Conservation (phyloP, 2,888 invertebrate genomes). For the Alcis repandata region DNA sequence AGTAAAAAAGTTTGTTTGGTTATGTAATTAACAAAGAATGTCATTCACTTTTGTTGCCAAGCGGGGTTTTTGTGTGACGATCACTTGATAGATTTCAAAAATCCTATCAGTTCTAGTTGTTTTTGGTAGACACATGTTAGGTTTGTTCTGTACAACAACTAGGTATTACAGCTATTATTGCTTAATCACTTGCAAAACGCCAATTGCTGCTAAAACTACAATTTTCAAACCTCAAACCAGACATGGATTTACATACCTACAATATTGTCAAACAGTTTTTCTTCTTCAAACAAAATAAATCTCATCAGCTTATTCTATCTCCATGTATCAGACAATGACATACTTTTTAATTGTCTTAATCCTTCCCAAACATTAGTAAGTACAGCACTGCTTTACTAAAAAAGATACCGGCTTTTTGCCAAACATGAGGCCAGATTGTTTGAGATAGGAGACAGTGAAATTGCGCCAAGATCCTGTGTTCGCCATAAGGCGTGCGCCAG, state of each 20-base stretch:
- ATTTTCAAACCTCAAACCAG: too few relatives aligned
- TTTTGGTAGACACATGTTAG: too few relatives aligned
- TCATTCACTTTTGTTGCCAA: not conserved
- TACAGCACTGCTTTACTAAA: not conserved
- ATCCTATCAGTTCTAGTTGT: too few relatives aligned
- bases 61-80: not conserved
- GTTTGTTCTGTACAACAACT: too few relatives aligned
- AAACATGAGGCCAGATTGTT: constrained; percentile 60
- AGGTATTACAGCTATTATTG: too few relatives aligned
- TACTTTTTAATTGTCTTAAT: constrained; percentile 1
- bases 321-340: not conserved
- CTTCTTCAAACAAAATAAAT: not conserved
- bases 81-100: too few relatives aligned
- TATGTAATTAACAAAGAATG: constrained; percentile 52
- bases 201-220: too few relatives aligned
- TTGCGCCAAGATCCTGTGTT: constrained; percentile 59
- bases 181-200: too few relatives aligned
- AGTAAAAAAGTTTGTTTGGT: constrained; percentile 51
- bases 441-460: constrained; percentile 74
- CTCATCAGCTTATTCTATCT: not conserved
- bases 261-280: not conserved
- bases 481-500: constrained; percentile 70
- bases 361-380: not conserved
- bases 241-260: too few relatives aligned
- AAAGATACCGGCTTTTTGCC: not conserved